Conservation (phyloP, 2,797 vertebrate genomes). For the Remorina albescens region DNA sequence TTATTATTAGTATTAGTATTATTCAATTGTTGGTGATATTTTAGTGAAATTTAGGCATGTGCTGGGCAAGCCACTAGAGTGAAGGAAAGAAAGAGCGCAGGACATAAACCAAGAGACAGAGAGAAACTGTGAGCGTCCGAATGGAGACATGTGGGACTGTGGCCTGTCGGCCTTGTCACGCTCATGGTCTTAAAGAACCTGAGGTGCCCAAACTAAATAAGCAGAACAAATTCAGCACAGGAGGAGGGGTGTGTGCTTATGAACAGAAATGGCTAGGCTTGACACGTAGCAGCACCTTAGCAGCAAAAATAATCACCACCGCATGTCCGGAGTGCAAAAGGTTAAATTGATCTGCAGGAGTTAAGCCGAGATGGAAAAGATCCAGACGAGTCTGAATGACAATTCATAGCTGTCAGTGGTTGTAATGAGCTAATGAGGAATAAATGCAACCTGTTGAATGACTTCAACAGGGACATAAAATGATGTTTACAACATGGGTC, state of each 20-base stretch:
- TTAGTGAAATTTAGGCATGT: neutral
- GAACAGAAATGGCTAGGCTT: constrained; percentile 51
- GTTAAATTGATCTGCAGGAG: constrained; percentile 66
- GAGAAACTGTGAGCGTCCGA: constrained; percentile 75
- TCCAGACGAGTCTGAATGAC: constrained; percentile 44
- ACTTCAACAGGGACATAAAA: constrained; percentile 44
- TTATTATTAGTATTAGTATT: too few species aligned
- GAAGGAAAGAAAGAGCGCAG: constrained; percentile 48
- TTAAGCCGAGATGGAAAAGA: constrained; percentile 51
- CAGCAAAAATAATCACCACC: constrained; percentile 59
- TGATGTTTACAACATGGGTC: constrained; percentile 44
- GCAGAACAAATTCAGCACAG: constrained; percentile 74
- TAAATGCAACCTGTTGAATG: constrained; percentile 59
- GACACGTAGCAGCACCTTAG: constrained; percentile 57
- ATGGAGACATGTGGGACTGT: constrained; percentile 81
- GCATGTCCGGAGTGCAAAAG: constrained; percentile 53
- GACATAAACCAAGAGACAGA: constrained; percentile 60
- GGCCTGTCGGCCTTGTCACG: constrained; percentile 85
- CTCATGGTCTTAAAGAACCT: constrained; percentile 66
- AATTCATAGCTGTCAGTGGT: constrained; percentile 33
- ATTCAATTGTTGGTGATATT: neutral
- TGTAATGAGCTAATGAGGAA: constrained; percentile 60
- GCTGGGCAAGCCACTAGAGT: neutral
- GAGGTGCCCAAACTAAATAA: constrained; percentile 72
- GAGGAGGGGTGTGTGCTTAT: neutral